phyloP scores from a whole-genome alignment of 2,797 vertebrate species.

The Protosalanx chinensis region DNA sequence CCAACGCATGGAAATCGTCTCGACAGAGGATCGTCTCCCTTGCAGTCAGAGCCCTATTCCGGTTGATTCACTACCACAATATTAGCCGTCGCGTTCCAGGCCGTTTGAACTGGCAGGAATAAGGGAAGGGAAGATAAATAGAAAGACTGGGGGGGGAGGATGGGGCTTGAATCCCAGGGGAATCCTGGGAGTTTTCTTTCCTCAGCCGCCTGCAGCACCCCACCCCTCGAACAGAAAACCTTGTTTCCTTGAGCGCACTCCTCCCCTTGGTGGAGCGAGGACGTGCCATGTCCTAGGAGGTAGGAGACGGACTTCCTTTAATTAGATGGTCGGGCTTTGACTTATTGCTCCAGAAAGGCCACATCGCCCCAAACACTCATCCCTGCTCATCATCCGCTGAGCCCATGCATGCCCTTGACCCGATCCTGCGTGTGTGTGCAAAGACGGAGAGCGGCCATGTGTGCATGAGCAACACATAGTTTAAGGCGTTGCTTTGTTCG shows the following conservation, averaged over 20 bases:
- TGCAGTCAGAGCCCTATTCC: constrained; percentile 53
- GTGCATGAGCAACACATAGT: constrained; percentile 9
- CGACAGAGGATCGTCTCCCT: constrained; percentile 18
- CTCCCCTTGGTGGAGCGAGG: constrained; percentile 47
- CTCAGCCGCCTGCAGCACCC: constrained; percentile 34
- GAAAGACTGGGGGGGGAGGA: constrained; percentile 17
- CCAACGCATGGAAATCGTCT: too few species aligned
- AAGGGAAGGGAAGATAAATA: constrained; percentile 42
- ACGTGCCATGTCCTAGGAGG: constrained; percentile 60
- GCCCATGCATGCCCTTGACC: constrained; percentile 63
- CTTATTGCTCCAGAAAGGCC: constrained; percentile 74
- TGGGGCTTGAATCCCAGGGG: constrained; percentile 30
- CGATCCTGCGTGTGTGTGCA: constrained; percentile 15
- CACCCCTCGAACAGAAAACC: constrained; percentile 37
- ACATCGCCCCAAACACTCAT: constrained; percentile 66
- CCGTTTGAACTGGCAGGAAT: constrained; percentile 50
- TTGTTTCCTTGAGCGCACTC: constrained; percentile 53
- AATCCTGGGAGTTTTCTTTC: constrained; percentile 31
- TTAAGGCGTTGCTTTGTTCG: constrained; percentile 44
- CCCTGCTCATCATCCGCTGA: constrained; percentile 58
- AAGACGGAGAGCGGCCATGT: not conserved
- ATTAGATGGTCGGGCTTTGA: constrained; percentile 74
- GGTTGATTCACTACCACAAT: constrained; percentile 66
- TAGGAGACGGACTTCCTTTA: constrained; percentile 66
- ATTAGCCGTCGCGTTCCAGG: constrained; percentile 57